Evolutionary conservation across 1,140 invertebrate species (phyloP), one percentile per base, ranked within the genome.

Genomic region (Ruditapes philippinarum): DNA sequence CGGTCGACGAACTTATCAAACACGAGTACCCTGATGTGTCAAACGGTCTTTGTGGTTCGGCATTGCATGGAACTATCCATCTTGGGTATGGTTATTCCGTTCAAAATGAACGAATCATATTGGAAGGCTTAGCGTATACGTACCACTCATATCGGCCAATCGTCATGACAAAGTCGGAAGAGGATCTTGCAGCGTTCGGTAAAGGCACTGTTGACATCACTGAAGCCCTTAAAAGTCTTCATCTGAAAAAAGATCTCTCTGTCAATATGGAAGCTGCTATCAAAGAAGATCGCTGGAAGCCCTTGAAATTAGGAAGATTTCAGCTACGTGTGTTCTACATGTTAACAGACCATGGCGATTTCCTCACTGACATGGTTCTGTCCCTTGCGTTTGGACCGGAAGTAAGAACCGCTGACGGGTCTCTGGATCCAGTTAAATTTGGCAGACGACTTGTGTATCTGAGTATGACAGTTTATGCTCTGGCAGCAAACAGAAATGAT

Each of bases 41-140:
- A 1, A 74, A 54, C 1, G 85, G 85, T 25, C 54, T 87, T 40
- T 73, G 31, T 19, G 73, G 85, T 22, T 87, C 85, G 5, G 85
- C 85, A 12, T 49, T 87, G 28, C 85, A 87, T 51, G 85, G 85
- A 31, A 79, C 85, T 7, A 79, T 87, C 9, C 85, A 87, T 68
- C 74, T 87, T 5, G 85, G 85, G 9, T 87, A 87, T 38, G 73
- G 57, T 1, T 87, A 78, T 51, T 54, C 74, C 2, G 74, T 51
- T 4, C 42, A 25, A 19, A 65, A 79, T 68, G 31, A 28, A 28
- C 38, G 54, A 65, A 36, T 49, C 5, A 36, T 87, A 33, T 38
- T 87, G 19, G 85, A 87, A 68, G 85, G 85, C 0, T 42, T 87
- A 2, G 73, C 85, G 0, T 87, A 87, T 38, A 76, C 70, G 22